Evolutionary conservation across 2,888 invertebrate genomes (phyloP).

Genomic region (Drosophila bunnanda): DNA sequence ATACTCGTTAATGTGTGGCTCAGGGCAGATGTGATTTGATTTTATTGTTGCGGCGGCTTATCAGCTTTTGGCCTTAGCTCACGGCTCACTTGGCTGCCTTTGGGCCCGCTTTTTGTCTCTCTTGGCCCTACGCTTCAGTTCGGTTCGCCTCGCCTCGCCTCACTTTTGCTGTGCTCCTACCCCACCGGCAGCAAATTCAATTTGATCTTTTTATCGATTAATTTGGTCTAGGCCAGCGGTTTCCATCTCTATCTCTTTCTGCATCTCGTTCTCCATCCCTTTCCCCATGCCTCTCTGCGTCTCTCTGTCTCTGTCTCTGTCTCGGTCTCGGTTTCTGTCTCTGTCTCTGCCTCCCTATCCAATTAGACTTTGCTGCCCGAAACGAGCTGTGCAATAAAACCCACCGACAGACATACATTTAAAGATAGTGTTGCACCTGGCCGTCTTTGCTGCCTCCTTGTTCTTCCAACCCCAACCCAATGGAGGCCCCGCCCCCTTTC

Average conservation of each 20-base stretch:
- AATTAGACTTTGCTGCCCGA: slow-evolving; percentile 70
- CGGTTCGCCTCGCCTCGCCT: too few species aligned
- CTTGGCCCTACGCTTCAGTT: not conserved
- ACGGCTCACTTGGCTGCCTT: slow-evolving; percentile 49
- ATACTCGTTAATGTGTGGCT: slow-evolving; percentile 16
- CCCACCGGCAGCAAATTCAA: slow-evolving; percentile 39
- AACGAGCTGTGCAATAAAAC: slow-evolving; percentile 73
- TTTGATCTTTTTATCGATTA: slow-evolving; percentile 67
- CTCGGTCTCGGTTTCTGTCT: too few species aligned
- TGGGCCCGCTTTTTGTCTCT: slow-evolving; percentile 5
- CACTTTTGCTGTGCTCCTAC: not conserved
- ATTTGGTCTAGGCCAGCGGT: slow-evolving; percentile 41
- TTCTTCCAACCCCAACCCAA: not conserved
- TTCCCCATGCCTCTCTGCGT: not conserved
- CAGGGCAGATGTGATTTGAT: slow-evolving; percentile 63
- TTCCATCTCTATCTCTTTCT: slow-evolving; percentile 10
- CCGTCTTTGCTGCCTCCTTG: slow-evolving; percentile 20
- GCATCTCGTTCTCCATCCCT: not conserved
- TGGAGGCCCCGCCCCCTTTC: not conserved
- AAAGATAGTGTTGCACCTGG: slow-evolving; percentile 36
- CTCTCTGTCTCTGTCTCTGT: slow-evolving; percentile 32
- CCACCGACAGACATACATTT: slow-evolving; percentile 40
- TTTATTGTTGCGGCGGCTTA: slow-evolving; percentile 76
- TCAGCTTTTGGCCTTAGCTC: slow-evolving; percentile 63
- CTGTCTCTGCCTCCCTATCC: slow-evolving; percentile 58